Percentiles rank a stretch among this genome's conserved stretches.
These are phyloP conservation scores for Epizoanthus scotinus DNA, from an alignment of 92 coral and sea anemone species.

Conservation along the genomic window DNA sequence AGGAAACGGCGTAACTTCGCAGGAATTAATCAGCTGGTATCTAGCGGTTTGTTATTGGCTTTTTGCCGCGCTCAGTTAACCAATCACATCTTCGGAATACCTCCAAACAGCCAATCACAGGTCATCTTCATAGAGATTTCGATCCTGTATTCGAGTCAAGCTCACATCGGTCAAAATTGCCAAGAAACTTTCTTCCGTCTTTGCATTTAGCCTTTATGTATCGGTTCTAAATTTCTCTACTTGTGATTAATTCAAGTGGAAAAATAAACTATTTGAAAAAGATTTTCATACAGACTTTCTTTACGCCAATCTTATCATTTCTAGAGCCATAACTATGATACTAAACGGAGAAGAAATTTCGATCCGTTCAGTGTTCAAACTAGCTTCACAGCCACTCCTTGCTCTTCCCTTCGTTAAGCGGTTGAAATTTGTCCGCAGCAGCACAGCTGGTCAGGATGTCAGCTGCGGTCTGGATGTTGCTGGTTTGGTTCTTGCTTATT, in stretches of 20 bases:
- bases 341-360: background rate
- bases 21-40: background rate
- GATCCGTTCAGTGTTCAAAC: background rate
- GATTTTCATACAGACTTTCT: background rate
- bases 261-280: background rate
- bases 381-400: too few relatives aligned
- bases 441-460: too few relatives aligned
- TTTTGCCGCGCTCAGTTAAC: constrained; percentile 2
- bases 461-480: too few relatives aligned
- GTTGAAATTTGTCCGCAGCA: too few relatives aligned
- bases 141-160: constrained; percentile 7
- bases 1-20: background rate
- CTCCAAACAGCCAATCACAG: constrained; percentile 14
- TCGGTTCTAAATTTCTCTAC: background rate
- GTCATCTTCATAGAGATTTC: background rate
- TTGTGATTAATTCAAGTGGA: background rate
- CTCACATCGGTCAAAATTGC: background rate
- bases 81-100: background rate
- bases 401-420: too few relatives aligned
- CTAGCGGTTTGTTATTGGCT: constrained; percentile 20
- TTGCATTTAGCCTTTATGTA: background rate
- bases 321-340: background rate
- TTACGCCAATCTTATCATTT: background rate
- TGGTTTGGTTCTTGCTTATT: too few relatives aligned
- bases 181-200: background rate